Percentiles rank a stretch among this genome's conserved stretches.
Conservation (phyloP, 2,797 vertebrate genomes). For the Hafferia zeledoni region DNA sequence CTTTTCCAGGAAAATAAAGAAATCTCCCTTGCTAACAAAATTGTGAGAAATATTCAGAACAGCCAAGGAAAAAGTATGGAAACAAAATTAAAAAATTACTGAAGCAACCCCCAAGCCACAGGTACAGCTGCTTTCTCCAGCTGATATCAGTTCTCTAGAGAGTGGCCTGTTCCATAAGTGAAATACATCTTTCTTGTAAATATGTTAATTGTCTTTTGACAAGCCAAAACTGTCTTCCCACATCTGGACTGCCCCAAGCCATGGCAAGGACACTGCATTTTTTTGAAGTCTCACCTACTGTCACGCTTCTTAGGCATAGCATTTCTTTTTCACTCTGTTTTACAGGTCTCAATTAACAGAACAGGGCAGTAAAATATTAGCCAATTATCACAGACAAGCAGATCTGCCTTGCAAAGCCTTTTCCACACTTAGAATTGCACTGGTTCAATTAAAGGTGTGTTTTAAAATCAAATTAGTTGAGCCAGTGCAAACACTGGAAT, state of each 20-base stretch:
- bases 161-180: background rate
- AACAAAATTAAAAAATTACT: background rate
- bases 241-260: background rate
- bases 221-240: slow-evolving; percentile 10
- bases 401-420: background rate
- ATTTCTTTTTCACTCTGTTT: background rate
- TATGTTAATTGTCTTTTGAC: slow-evolving; percentile 27
- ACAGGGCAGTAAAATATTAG: background rate
- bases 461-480: slow-evolving; percentile 36
- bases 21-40: background rate
- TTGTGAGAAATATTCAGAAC: background rate
- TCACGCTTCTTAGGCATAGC: background rate
- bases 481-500: background rate
- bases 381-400: background rate
- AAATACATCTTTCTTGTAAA: slow-evolving; percentile 55
- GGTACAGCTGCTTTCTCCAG: slow-evolving; percentile 3
- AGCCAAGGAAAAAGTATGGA: background rate
- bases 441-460: background rate
- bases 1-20: background rate
- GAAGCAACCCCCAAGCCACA: rapidly evolving
- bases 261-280: background rate
- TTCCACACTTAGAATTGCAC: background rate
- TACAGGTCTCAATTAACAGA: background rate
- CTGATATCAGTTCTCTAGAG: background rate
- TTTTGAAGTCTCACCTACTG: slow-evolving; percentile 4